These are phyloP conservation scores for Daphoenositta chrysoptera DNA, from an alignment of 2,113 vertebrate species.

Conservation along the genomic window DNA sequence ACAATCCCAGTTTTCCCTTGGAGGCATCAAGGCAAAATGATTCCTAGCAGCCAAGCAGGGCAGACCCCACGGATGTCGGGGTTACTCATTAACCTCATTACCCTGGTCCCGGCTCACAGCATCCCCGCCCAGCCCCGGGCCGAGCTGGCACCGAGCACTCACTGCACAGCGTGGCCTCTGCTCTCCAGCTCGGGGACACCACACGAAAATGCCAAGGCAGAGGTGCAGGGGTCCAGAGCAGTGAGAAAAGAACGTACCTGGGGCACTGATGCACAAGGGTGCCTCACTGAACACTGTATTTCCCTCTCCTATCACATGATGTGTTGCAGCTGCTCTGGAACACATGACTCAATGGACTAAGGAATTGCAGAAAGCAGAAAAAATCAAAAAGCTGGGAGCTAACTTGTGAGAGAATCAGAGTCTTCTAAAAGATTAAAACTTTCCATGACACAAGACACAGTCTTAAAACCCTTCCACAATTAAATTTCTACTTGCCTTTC, in stretches of 20 bases:
- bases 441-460: background rate
- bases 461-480: background rate
- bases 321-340: conserved; percentile 17
- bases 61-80: background rate
- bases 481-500: background rate
- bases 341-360: background rate
- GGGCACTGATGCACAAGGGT: fast-evolving
- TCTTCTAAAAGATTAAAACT: background rate
- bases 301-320: background rate
- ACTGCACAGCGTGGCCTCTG: fast-evolving
- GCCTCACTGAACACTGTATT: background rate
- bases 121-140: fast-evolving
- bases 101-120: fast-evolving
- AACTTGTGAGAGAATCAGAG: background rate
- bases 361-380: background rate
- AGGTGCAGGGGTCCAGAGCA: background rate
- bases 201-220: fast-evolving
- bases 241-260: background rate
- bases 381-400: background rate
- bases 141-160: fast-evolving
- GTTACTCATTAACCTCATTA: background rate
- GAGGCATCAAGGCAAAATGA: background rate
- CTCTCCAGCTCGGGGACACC: background rate
- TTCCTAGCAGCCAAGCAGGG: background rate
- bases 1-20: background rate